phyloP scores from a whole-genome alignment of 2,888 invertebrate genomes.

The Ornithoptera priamus region DNA sequence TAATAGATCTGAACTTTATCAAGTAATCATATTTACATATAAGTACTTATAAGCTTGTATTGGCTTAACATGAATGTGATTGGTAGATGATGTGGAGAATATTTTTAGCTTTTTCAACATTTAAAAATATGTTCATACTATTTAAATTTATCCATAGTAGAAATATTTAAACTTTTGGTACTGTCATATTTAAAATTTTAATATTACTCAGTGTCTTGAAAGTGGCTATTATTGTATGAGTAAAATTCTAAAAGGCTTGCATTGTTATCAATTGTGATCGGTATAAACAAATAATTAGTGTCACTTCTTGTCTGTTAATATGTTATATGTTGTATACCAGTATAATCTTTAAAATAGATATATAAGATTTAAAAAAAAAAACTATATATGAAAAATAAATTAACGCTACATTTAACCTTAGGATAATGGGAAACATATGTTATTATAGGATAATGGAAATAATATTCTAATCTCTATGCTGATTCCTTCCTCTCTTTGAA shows the following conservation, averaged over 20 bases:
- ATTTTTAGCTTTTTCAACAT: neutral
- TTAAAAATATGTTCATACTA: neutral
- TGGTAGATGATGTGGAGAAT: conserved; percentile 6
- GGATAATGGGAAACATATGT: conserved; percentile 21
- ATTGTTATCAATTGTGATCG: conserved; percentile 25
- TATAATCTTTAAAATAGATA: conserved; percentile 28
- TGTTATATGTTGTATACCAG: conserved; percentile 26
- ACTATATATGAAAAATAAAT: conserved; percentile 22
- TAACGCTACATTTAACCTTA: conserved; percentile 43
- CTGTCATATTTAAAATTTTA: neutral
- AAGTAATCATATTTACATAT: conserved; percentile 8
- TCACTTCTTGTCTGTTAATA: conserved; percentile 26
- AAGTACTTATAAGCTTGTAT: conserved; percentile 13
- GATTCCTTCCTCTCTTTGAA: conserved; percentile 63
- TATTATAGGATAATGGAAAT: conserved; percentile 22
- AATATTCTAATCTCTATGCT: conserved; percentile 57
- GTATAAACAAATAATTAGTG: conserved; percentile 19
- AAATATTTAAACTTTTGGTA: neutral
- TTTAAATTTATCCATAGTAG: neutral
- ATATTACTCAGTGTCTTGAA: conserved; percentile 16
- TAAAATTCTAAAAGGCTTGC: conserved; percentile 26
- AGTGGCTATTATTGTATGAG: conserved; percentile 8
- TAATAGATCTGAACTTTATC: conserved; percentile 22
- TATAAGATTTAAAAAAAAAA: conserved; percentile 20
- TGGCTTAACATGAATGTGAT: conserved; percentile 17